Percentiles rank a stretch among this genome's conserved stretches.
Evolutionary conservation across 2,888 invertebrate species (phyloP).

Genomic region (Noctua comes): DNA sequence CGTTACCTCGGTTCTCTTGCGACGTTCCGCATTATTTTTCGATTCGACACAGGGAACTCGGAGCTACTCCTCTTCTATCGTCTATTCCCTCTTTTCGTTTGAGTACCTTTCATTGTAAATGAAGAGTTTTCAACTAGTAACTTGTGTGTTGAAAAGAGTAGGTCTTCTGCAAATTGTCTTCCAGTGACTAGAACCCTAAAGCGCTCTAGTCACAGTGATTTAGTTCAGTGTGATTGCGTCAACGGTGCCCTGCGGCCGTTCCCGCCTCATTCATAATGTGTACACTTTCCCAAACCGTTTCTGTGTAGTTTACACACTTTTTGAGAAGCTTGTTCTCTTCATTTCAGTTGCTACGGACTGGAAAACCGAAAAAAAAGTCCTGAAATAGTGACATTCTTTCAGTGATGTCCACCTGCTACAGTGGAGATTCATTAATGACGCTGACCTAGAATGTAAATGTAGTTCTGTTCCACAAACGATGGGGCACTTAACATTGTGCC

Average conservation of each 20-base stretch:
- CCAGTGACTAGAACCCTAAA: constrained; percentile 16
- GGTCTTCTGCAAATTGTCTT: constrained; percentile 7
- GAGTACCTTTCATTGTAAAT: not conserved
- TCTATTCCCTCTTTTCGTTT: not conserved
- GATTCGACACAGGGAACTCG: not conserved
- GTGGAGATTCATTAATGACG: too few species aligned
- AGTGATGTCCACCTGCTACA: too few species aligned
- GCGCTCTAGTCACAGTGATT: constrained; percentile 61
- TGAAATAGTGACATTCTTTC: too few species aligned
- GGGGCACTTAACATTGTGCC: too few species aligned
- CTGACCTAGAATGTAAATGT: too few species aligned
- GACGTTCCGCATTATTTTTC: not conserved
- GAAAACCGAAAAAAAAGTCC: too few species aligned
- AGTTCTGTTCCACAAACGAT: too few species aligned
- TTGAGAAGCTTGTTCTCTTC: not conserved
- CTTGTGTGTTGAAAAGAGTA: not conserved
- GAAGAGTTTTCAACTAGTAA: not conserved
- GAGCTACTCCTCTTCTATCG: not conserved
- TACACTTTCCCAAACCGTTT: constrained; percentile 53
- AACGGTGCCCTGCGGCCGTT: constrained; percentile 58
- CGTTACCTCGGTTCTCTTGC: not conserved
- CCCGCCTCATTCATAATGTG: constrained; percentile 47
- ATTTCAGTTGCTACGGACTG: not conserved
- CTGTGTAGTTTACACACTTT: constrained; percentile 40
- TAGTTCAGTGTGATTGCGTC: constrained; percentile 66